phyloP scores from a whole-genome alignment of 23 tunicate genomes.

The Halocynthia roretzi region DNA sequence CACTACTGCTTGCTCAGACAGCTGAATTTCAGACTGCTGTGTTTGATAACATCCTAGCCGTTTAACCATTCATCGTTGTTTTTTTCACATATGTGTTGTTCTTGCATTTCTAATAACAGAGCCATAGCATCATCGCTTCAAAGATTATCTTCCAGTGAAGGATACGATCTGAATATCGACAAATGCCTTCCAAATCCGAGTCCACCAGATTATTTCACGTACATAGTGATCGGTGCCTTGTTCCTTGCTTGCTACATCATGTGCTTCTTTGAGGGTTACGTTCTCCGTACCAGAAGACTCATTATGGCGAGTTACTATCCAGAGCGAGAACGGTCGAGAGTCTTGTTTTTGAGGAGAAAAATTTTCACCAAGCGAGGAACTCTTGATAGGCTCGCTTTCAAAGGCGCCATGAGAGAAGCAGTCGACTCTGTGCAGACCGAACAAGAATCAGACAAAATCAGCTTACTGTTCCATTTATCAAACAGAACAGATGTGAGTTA shows the following conservation, averaged over 20 bases:
- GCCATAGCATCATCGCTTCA: conserved; percentile 58
- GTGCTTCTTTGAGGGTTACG: conserved; percentile 46
- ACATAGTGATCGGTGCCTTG: conserved; percentile 23
- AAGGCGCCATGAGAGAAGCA: conserved; percentile 13
- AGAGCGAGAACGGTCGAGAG: conserved; percentile 52
- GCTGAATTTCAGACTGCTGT: no score
- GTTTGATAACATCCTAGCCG: no score
- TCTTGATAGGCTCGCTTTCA: conserved; percentile 11
- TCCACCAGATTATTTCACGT: conserved; percentile 36
- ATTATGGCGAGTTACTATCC: conserved; percentile 73
- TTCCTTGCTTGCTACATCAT: conserved; percentile 33
- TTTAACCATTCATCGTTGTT: no score
- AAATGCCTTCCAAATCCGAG: conserved; percentile 68
- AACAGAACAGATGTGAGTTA: conserved; percentile 52
- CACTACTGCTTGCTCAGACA: no score
- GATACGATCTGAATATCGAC: conserved; percentile 62
- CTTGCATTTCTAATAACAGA: conserved; percentile 11
- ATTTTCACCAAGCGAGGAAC: conserved; percentile 52
- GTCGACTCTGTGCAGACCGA: not conserved
- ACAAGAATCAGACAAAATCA: conserved; percentile 20
- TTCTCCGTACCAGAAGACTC: conserved; percentile 44
- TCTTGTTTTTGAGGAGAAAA: conserved; percentile 54
- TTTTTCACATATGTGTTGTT: no score
- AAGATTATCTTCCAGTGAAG: conserved; percentile 55
- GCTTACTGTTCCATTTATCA: conserved; percentile 28